Evolutionary conservation across 2,888 invertebrate species (phyloP), one percentile per base, ranked within the genome.

Genomic region (Rambutsinella grinnellia): DNA sequence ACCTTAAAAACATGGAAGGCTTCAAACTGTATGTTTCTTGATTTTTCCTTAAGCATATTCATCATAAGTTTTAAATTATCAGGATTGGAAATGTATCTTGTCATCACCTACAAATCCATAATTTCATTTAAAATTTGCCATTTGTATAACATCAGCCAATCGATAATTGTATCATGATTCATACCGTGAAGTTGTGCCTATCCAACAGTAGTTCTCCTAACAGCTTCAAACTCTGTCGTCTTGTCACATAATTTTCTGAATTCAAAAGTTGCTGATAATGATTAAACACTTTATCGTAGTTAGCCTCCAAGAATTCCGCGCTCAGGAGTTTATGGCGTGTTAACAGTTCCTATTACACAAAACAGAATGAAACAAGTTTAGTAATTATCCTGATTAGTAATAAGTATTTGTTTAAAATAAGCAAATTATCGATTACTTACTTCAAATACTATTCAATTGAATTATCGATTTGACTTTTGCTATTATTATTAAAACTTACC

Each of bases 1-100:
- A 96, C 97, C 93, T 99, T 99, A 90, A 99, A 99, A 85, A 99
- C 99, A 88, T 99, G 99, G 91, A 99, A 99, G 89, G 99, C 99
- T 90, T 99, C 99, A 89, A 99, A 99, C 89, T 99, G 99, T 86
- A 99, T 99, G 90, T 99, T 99, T 85, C 98, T 93, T 85, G 98
- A 97, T 88, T 98, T 96, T 87, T 99, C 99, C 89, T 97, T 95
- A 86, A 99, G 90, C 97, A 99, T 97, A 88, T 98, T 99, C 99
- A 99, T 99, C 99, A 99, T 99, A 84, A 99, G 90, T 88, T 99
- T 99, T 83, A 99, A 91, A 90, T 99, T 99, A 88, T 99, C 99
- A 28, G 99, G 98, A 88, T 98, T 99, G 85, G 97, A 97, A 89
- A 99, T 99, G 90, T 99, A 99, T 86, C 95, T 93, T 81, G 96